Evolutionary conservation across 2,113 vertebrate species (phyloP), one percentile per base, ranked within the genome.

Genomic region (Callocephalon fimbriatum): DNA sequence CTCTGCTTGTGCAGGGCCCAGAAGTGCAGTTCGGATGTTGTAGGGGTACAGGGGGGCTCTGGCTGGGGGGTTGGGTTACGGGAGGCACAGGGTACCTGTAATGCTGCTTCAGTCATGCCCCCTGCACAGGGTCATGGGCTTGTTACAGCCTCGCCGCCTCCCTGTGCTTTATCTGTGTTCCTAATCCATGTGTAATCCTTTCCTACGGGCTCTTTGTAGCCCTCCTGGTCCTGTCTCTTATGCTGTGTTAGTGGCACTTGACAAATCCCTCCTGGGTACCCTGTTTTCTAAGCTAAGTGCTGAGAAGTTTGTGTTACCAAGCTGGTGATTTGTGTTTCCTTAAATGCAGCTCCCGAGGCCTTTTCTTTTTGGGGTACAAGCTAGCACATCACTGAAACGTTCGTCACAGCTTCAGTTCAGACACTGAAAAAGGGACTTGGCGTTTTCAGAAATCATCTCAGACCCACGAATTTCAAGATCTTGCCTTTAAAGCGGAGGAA

Each of bases 91-190:
- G 42, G 17, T 38, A 31, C 18, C n/a, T 35, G 31, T 74, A 32
- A 7, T 4, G 8, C 68, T 38, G 62, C 38, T 67, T 29, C 7
- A 13, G 61, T 21, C 8, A 0, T 22, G 32, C 9, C 15, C 58
- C 32, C 23, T 25, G 78, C 3, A 0, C 17, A 6, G 54, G 54
- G 54, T 45, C 37, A 19, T 0, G 0, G 6, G 59, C 1, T 67
- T 18, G 9, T 3, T 23, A 12, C 65, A 65, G 68, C 19, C 56
- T 21, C 0, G 1, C 23, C 48, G 38, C 35, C 27, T 72, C 70
- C 23, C 2, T 3, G 25, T 32, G 84, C 20, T 58, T 42, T 61
- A 2, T 7, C 13, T 47, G 51, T 29, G 40, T 23, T 35, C 32
- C 65, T 91, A 44, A 82, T 90, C 87, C 16, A 0, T 12, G 8